phyloP scores from a whole-genome alignment of 23 tunicate genomes.

The Phallusia fumigata region DNA sequence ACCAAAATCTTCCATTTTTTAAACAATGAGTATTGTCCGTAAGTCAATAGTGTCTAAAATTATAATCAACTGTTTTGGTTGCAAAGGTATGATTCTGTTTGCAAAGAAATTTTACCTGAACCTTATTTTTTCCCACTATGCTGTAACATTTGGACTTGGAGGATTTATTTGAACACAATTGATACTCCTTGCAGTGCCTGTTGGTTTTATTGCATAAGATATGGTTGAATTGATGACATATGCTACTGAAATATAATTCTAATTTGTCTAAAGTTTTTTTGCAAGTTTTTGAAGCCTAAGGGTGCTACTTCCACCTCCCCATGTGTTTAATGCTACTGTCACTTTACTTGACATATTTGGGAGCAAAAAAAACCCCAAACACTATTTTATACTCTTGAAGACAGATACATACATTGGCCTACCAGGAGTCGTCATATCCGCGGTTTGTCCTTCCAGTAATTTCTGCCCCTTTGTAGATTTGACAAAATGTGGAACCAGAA shows the following conservation, averaged over 20 bases:
- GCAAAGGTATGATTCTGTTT: not conserved
- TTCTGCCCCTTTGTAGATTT: not conserved
- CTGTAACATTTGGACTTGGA: not conserved
- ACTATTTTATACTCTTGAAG: no score
- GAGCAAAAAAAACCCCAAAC: no score
- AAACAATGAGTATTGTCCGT: slow-evolving; percentile 83
- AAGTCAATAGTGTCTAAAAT: slow-evolving; percentile 45
- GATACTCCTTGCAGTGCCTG: no score
- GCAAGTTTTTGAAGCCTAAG: no score
- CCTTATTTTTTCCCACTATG: not conserved
- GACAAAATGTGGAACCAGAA: not conserved
- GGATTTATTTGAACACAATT: no score
- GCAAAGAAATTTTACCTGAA: not conserved
- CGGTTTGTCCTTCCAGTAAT: not conserved
- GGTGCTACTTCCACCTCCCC: no score
- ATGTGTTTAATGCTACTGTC: no score
- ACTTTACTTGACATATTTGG: no score
- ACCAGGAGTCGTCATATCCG: not conserved
- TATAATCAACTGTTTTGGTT: not conserved
- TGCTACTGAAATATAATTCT: no score
- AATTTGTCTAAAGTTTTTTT: no score
- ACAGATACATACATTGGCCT: not conserved
- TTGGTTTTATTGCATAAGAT: no score
- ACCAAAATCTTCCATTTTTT: slow-evolving; percentile 77
- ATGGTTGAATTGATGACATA: no score